A percentile compares a stretch with the other conserved stretches of the same genome.
phyloP scores from a whole-genome alignment of 1,140 invertebrate species.

The Drosophila nigrodunni region DNA sequence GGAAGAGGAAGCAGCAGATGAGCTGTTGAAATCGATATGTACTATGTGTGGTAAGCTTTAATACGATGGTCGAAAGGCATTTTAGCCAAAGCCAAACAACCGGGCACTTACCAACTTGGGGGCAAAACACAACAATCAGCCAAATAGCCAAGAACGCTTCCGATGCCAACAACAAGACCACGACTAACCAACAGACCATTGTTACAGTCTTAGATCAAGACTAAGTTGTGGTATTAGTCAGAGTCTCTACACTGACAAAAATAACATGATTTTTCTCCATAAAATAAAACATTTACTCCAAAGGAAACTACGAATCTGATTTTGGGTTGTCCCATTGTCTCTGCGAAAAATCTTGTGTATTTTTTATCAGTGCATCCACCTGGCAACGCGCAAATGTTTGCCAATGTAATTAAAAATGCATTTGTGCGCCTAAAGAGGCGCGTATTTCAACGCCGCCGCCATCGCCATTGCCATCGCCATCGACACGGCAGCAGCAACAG shows the following conservation, averaged over 20 bases:
- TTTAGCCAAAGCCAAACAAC: conserved; percentile 15
- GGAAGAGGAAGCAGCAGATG: conserved; percentile 22
- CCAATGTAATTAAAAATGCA: conserved; percentile 81
- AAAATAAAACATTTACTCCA: too few species aligned
- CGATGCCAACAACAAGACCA: conserved; percentile 33
- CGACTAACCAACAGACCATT: conserved; percentile 31
- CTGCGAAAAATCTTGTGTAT: too few species aligned
- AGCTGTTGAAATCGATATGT: conserved; percentile 72
- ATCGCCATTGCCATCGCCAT: conserved; percentile 1
- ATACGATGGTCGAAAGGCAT: conserved; percentile 37
- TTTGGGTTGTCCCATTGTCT: too few species aligned
- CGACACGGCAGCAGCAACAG: conserved; percentile 29
- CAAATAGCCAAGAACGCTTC: conserved; percentile 61
- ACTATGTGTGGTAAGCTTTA: conserved; percentile 67
- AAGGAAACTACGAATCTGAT: too few species aligned
- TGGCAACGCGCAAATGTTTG: conserved; percentile 66
- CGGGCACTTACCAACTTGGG: conserved; percentile 38
- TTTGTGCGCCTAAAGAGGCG: conserved; percentile 70
- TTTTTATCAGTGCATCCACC: conserved; percentile 1
- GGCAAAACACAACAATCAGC: conserved; percentile 76
- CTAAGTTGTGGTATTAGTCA: background rate
- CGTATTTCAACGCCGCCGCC: conserved; percentile 40
- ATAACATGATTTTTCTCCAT: too few species aligned
- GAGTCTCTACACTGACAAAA: background rate
- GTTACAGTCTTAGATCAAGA: conserved; percentile 37